phyloP scores from a whole-genome alignment of 35 echinoderm and acorn worm genomes.

The Apostichopus californicus region DNA sequence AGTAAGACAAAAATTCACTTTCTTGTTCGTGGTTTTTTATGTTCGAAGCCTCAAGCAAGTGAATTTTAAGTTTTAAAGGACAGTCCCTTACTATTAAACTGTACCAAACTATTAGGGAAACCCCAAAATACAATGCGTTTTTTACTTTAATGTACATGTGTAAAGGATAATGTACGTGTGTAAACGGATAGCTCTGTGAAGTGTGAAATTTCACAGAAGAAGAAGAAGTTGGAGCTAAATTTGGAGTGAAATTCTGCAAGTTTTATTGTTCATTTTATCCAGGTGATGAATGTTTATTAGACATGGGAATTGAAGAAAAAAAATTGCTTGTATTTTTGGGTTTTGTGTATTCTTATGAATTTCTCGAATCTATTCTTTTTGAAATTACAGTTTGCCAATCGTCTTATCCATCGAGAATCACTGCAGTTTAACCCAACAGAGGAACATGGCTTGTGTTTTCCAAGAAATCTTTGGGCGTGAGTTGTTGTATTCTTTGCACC shows the following conservation, averaged over 20 bases:
- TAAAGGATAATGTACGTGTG: not conserved
- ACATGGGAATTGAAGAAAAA: no score
- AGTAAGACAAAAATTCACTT: slow-evolving; percentile 63
- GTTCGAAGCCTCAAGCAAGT: not conserved
- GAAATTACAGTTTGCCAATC: slow-evolving; percentile 67
- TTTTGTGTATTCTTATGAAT: no score
- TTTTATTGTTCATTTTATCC: not conserved
- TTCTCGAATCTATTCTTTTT: not conserved
- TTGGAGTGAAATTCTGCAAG: not conserved
- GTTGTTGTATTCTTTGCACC: not conserved
- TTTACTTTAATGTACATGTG: not conserved
- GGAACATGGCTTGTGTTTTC: slow-evolving; percentile 93
- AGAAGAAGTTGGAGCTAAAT: no score
- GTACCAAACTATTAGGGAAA: no score
- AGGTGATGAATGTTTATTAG: no score
- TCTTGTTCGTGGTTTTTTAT: not conserved
- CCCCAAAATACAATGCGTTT: not conserved
- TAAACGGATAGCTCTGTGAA: not conserved
- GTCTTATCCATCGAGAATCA: slow-evolving; percentile 97
- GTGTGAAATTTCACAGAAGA: no score
- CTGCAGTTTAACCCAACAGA: slow-evolving; percentile 88
- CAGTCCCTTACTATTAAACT: no score
- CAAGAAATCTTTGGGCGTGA: slow-evolving; percentile 96
- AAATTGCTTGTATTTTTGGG: no score
- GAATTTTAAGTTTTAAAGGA: no score